Base-by-base conservation (phyloP, 2,113 vertebrate genomes). In the Clarias batrachus region DNA sequence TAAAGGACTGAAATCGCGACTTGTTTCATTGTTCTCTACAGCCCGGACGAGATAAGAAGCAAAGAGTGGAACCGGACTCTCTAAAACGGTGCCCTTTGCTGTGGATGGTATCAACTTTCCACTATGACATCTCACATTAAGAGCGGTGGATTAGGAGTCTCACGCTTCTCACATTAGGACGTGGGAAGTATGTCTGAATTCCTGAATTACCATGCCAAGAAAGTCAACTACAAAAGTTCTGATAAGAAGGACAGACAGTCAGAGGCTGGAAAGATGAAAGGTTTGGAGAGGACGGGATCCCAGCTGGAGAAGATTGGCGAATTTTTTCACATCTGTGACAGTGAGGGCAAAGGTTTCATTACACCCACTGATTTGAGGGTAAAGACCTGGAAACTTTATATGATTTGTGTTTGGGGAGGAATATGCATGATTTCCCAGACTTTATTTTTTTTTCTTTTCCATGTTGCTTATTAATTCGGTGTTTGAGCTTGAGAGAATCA, bases 291-390 rank as follows among this genome's bases (percentile, higher is more conserved):
- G 48, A 91, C 85, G 16, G 82, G 87, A 66, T 90, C 86, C 73
- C 89, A 97, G 90, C 89, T 96, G 93, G 95, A 90, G 82, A 98
- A 97, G 92, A 95, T 94, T 8, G 94, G 92, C 68, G 97, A 98
- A 74, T 97, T 99, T 93, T 99, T 99, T 91, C 96, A 94, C 95
- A 96, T 95, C 84, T 98, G 97, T 78, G 98, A 99, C 60, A 88
- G 93, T 0, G 97, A 98, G 86, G 93, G 94, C 85, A 99, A 97
- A 86, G 97, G 97, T 76, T 98, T 96, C 86, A 95, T 99, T 21
- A 95, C 95, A 84, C 90, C 93, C 84, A 94, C 89, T 2, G 97
- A 98, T 54, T 96, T 99, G 96, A 96, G 96, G 97, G 97, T 99
- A 91, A 93, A 93, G 65, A 76, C 10, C 37, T 1, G 19, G 37